Evolutionary conservation across 2,113 vertebrate genomes (phyloP).

Genomic region (Buteo buteo): DNA sequence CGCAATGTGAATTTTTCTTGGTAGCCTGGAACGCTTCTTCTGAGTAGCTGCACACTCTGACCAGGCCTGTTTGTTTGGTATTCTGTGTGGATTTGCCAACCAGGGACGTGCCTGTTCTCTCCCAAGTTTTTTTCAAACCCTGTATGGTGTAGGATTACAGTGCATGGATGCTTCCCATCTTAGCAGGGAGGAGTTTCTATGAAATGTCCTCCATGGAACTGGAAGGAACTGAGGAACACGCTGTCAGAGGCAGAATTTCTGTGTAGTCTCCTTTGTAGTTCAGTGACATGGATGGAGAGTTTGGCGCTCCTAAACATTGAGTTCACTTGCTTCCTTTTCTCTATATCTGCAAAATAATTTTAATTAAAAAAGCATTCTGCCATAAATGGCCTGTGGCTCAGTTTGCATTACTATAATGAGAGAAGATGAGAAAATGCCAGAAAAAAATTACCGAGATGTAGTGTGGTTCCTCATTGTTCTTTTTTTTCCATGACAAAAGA

Average conservation of each 20-base stretch:
- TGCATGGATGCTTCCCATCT: neutral
- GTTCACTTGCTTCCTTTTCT: neutral
- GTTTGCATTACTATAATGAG: neutral
- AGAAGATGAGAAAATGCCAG: neutral
- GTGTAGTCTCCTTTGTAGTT: neutral
- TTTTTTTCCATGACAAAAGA: neutral
- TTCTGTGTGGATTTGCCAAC: neutral
- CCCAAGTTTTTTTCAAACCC: neutral
- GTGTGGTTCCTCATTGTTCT: neutral
- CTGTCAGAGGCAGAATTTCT: neutral
- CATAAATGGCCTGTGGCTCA: neutral
- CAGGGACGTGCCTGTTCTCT: neutral
- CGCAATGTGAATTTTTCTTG: neutral
- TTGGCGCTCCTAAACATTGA: neutral
- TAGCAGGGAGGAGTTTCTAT: neutral
- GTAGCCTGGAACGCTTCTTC: conserved; percentile 21
- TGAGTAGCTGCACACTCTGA: neutral
- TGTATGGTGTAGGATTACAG: conserved; percentile 5
- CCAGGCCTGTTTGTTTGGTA: neutral
- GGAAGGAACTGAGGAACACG: neutral
- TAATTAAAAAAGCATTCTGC: neutral
- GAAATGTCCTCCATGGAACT: neutral
- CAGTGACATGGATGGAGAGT: neutral
- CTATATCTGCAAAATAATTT: neutral
- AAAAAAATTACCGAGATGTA: neutral